phyloP scores from a whole-genome alignment of 2,888 invertebrate genomes.

The Drosophila pegasa region DNA sequence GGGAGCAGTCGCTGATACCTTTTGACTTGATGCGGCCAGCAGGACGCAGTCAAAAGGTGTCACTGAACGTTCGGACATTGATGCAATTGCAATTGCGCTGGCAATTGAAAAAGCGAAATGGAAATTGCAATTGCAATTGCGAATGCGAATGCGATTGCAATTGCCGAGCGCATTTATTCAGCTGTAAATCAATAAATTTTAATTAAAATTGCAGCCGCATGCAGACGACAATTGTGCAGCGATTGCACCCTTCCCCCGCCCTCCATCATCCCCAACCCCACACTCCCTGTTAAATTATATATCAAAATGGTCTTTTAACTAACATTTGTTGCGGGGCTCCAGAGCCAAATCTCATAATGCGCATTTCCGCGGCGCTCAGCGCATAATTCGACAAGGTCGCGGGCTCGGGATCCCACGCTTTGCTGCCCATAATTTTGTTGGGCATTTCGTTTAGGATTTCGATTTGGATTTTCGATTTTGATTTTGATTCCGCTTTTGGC shows the following conservation, averaged over 20 bases:
- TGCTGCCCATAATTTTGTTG: slow-evolving; percentile 64
- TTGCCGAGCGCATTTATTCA: slow-evolving; percentile 71
- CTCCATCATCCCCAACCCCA: neutral
- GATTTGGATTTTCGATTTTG: slow-evolving; percentile 52
- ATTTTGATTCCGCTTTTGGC: slow-evolving; percentile 42
- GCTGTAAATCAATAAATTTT: slow-evolving; percentile 81
- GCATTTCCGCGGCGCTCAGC: slow-evolving; percentile 75
- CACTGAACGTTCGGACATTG: slow-evolving; percentile 33
- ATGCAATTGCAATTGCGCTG: slow-evolving; percentile 26
- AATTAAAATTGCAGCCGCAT: slow-evolving; percentile 76
- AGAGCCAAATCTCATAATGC: slow-evolving; percentile 66
- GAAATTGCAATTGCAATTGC: slow-evolving; percentile 21
- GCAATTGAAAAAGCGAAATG: too few relatives aligned
- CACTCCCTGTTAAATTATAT: slow-evolving; percentile 46
- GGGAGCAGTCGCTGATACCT: neutral
- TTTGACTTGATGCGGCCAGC: neutral
- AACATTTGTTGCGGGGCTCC: slow-evolving; percentile 44
- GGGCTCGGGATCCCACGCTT: slow-evolving; percentile 5
- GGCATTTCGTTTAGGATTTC: slow-evolving; percentile 69
- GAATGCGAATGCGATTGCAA: slow-evolving; percentile 21
- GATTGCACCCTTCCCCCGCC: neutral
- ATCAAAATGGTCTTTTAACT: slow-evolving; percentile 62
- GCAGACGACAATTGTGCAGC: slow-evolving; percentile 60
- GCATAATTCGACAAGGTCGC: slow-evolving; percentile 76
- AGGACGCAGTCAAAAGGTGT: slow-evolving; percentile 11